A percentile compares a stretch with the other conserved stretches of the same genome.
These are phyloP conservation scores for Pandemis heparana DNA, from an alignment of 2,888 invertebrate genomes.

Conservation along the genomic window DNA sequence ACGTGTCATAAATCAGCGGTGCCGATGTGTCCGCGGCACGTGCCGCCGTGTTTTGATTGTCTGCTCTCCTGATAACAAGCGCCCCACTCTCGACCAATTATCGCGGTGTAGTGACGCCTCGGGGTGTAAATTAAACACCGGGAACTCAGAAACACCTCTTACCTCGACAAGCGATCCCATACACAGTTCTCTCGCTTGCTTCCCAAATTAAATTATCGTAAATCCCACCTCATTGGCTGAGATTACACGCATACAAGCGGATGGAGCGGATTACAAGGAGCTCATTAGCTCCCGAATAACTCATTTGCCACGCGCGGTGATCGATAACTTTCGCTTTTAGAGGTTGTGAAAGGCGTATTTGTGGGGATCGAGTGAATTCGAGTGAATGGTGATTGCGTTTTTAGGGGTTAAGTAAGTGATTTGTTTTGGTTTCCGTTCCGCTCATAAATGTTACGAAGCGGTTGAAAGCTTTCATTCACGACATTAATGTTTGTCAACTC, in stretches of 20 bases:
- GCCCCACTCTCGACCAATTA: conserved; percentile 18
- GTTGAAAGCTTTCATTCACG: background rate
- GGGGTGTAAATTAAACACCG: conserved; percentile 34
- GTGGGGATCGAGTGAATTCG: conserved; percentile 15
- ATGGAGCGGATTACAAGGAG: conserved; percentile 44
- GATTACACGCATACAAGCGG: conserved; percentile 53
- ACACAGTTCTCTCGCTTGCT: conserved; percentile 45
- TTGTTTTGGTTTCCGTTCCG: conserved; percentile 17
- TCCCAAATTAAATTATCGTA: conserved; percentile 62
- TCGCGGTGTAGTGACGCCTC: conserved; percentile 25
- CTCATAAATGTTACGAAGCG: background rate
- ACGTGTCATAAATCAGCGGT: conserved; percentile 15
- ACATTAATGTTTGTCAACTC: background rate
- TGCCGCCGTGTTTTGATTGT: background rate
- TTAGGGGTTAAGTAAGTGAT: conserved; percentile 17
- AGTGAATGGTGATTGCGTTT: conserved; percentile 31
- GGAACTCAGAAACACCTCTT: conserved; percentile 27
- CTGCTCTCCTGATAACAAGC: conserved; percentile 12
- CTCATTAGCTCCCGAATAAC: conserved; percentile 55
- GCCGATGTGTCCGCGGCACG: conserved; percentile 1
- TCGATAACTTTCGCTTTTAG: conserved; percentile 41
- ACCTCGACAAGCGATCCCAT: conserved; percentile 18
- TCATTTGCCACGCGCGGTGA: conserved; percentile 46
- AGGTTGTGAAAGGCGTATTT: conserved; percentile 25
- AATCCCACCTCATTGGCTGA: conserved; percentile 54